Base-by-base conservation (phyloP, 2,888 invertebrate species). In the Nephrocerus scutellatus region DNA sequence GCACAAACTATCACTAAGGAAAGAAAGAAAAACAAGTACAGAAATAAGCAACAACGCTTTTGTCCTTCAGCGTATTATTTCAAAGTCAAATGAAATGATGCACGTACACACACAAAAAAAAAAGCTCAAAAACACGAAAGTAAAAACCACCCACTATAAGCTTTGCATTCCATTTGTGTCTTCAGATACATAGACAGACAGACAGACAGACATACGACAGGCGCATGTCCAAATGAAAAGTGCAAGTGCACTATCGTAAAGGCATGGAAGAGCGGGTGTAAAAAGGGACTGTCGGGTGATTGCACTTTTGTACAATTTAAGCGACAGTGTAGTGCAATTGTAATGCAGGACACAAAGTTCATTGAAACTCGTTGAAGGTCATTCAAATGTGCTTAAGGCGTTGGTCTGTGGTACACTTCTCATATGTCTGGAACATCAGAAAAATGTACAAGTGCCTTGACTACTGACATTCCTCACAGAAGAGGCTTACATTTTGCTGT, bases 41-140 rank as follows among this genome's bases (percentile, higher is more conserved):
- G n/a, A n/a, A n/a, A n/a, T n/a, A 23, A 36, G 26, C 21, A 28
- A 33, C 29, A 25, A 29, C 25, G 20, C 19, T 26, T 42, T 44
- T 43, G 51, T 51, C 51, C 51, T 51, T 51, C 51, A 51, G 33
- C 43, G 39, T 39, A 15, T 8, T 5, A 24, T 37, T 31, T 49
- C 47, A 51, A 51, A 51, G 51, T 51, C 51, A 51, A 47, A 49
- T 14, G 32, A 30, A 38, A 46, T 43, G 44, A 46, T 36, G 32
- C 19, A 31, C 7, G 13, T n/a, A 40, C 18, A 32, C 15, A 23
- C 22, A 35, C 13, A 37, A 28, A 19, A 15, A 20, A n/a, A n/a
- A n/a, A n/a, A n/a, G n/a, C n/a, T n/a, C n/a, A n/a, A n/a, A n/a
- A n/a, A 21, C 12, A 15, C 14, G 10, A 26, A 22, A 29, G 18